phyloP scores from a whole-genome alignment of 2,797 vertebrate species.

The Dallia pectoralis region DNA sequence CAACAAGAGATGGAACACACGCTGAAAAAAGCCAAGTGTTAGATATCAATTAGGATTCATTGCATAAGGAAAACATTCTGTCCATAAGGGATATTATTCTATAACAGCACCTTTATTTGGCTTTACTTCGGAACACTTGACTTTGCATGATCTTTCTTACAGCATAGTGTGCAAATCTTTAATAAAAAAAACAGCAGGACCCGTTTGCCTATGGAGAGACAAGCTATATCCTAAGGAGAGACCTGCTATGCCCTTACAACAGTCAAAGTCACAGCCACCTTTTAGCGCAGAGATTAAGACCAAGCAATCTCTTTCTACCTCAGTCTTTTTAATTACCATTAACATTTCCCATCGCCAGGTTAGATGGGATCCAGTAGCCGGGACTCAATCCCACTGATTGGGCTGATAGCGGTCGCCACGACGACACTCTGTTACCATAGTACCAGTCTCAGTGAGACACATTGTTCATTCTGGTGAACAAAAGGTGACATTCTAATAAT shows the following conservation, averaged over 20 bases:
- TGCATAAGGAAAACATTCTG: background rate
- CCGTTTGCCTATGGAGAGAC: background rate
- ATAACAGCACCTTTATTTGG: slow-evolving; percentile 21
- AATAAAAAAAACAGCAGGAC: slow-evolving; percentile 17
- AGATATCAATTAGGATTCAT: slow-evolving; percentile 62
- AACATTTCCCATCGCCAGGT: slow-evolving; percentile 25
- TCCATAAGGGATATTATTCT: background rate
- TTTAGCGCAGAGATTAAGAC: slow-evolving; percentile 30
- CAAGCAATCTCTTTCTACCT: slow-evolving; percentile 43
- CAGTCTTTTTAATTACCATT: slow-evolving; percentile 53
- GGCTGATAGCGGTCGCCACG: slow-evolving; percentile 43
- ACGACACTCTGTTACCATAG: slow-evolving; percentile 50
- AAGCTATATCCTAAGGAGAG: background rate
- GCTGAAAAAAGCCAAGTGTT: slow-evolving; percentile 59
- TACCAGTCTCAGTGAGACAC: slow-evolving; percentile 37
- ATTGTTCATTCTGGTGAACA: slow-evolving; percentile 50
- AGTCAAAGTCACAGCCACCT: slow-evolving; percentile 27
- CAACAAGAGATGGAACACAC: slow-evolving; percentile 21
- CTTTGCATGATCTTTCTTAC: slow-evolving; percentile 47
- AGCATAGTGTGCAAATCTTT: slow-evolving; percentile 35
- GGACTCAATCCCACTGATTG: slow-evolving; percentile 39
- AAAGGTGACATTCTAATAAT: slow-evolving; percentile 64
- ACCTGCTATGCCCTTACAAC: background rate
- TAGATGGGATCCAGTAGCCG: slow-evolving; percentile 27
- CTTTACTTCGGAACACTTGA: too few species aligned